Percentiles rank a stretch among this genome's conserved stretches.
These are phyloP conservation scores for Ovis aries DNA, from an alignment of 2,113 vertebrate genomes.

Conservation along the genomic window ARS-UI_Ramb_v3.0 NC_056066.1:4967001-4967500, in stretches of 20 bases:
- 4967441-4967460: not conserved
- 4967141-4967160: slow-evolving; percentile 35
- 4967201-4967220: not conserved
- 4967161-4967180: not conserved
- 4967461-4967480: not conserved
- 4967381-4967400: not conserved
- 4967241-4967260: not conserved
- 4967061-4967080: not conserved
- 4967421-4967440: not conserved
- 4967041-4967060: not conserved
- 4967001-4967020: not conserved
- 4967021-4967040: not conserved
- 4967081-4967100: not conserved
- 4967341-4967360: not conserved
- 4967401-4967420: not conserved
- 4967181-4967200: not conserved
- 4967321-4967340: not conserved
- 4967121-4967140: slow-evolving; percentile 26
- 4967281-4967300: not conserved
- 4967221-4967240: not conserved
- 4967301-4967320: not conserved
- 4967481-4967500: not conserved
- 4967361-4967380: not conserved
- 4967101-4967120: not conserved
- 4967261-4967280: not conserved